Evolutionary conservation across 2,113 vertebrate species (phyloP).

Genomic region (Oenanthe oenanthe): DNA sequence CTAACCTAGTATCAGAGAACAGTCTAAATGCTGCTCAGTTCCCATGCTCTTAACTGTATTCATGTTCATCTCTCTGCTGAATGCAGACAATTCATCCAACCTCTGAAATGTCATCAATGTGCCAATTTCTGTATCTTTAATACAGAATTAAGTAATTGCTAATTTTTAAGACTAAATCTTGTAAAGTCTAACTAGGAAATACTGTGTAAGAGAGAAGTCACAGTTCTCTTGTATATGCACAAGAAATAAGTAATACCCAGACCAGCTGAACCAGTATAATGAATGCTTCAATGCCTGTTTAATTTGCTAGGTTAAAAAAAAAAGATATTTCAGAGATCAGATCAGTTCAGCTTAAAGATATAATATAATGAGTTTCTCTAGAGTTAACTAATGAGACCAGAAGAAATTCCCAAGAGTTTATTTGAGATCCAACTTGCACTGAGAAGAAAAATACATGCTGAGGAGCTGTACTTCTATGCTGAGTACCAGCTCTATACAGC

Average conservation of each 20-base stretch:
- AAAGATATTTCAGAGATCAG: background rate
- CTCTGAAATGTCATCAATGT: background rate
- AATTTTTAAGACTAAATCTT: background rate
- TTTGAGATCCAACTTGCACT: background rate
- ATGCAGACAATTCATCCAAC: background rate
- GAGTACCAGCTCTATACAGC: background rate
- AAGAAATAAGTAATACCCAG: background rate
- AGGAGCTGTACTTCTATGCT: background rate
- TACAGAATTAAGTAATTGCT: background rate
- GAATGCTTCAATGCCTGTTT: background rate
- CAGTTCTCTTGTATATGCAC: background rate
- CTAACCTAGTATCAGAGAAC: background rate
- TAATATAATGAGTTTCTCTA: conserved; percentile 14
- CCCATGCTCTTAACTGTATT: background rate
- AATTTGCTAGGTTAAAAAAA: background rate
- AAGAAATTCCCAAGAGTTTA: background rate
- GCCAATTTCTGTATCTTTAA: background rate
- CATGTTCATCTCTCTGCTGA: background rate
- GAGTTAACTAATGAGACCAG: conserved; percentile 12
- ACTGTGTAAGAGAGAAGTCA: background rate
- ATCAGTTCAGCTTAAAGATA: background rate
- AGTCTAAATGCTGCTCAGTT: background rate
- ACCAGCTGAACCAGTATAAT: background rate
- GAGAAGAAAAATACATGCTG: background rate
- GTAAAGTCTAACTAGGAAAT: background rate